phyloP scores from a whole-genome alignment of 2,113 vertebrate species.

The Pungitius pungitius region DNA sequence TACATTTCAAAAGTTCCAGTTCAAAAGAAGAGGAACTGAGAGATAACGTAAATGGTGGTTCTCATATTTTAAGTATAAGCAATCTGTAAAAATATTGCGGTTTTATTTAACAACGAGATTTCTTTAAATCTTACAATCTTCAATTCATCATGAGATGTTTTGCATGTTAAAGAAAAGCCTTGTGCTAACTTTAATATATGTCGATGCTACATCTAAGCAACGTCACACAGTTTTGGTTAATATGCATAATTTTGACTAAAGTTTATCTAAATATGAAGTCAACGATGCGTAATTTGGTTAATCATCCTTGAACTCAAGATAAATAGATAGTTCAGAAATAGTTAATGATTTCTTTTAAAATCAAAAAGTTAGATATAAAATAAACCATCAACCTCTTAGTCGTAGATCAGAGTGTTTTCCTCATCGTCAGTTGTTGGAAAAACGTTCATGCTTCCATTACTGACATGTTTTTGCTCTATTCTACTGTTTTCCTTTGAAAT shows the following conservation, averaged over 20 bases:
- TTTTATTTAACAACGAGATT: background rate
- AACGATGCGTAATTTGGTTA: background rate
- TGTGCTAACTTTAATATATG: background rate
- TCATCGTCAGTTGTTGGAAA: background rate
- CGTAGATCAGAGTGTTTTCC: background rate
- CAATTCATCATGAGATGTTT: background rate
- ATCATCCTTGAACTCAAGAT: constrained; percentile 38
- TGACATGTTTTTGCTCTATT: background rate
- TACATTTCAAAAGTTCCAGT: background rate
- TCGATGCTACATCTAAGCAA: background rate
- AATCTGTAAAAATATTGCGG: background rate
- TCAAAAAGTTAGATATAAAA: constrained; percentile 3
- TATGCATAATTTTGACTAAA: constrained; percentile 34
- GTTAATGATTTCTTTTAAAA: constrained; percentile 32
- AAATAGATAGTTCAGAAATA: constrained; percentile 14
- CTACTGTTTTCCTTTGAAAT: constrained; percentile 32
- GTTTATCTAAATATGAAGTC: constrained; percentile 48
- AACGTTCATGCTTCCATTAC: constrained; percentile 4
- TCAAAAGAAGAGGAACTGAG: constrained; percentile 1
- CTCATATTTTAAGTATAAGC: background rate
- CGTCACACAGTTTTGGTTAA: constrained; percentile 30
- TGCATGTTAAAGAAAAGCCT: background rate
- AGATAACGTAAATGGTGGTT: background rate
- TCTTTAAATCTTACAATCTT: background rate
- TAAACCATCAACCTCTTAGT: background rate